Conservation (phyloP, 2,113 vertebrate species). For the Psilopsiagon aymara region DNA sequence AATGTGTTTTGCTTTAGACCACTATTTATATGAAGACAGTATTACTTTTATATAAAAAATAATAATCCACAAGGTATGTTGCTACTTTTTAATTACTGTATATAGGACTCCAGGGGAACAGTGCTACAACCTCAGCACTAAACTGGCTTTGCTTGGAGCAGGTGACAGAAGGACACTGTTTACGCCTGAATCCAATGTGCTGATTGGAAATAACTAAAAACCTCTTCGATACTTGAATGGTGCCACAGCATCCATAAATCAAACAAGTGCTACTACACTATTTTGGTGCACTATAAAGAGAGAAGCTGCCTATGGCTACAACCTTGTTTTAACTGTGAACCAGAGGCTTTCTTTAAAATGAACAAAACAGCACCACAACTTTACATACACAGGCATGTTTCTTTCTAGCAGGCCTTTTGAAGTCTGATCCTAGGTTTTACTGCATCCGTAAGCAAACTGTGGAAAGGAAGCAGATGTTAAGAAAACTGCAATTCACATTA, state of each 20-base stretch:
- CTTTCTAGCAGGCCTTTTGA: background rate
- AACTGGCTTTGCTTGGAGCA: accelerated
- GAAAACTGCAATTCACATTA: background rate
- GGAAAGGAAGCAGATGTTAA: slow-evolving; percentile 9
- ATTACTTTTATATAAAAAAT: background rate
- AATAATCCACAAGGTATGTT: background rate
- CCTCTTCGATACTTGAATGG: background rate
- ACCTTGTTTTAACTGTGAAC: background rate
- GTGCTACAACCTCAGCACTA: background rate
- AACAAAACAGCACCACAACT: background rate
- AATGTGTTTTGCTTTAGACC: background rate
- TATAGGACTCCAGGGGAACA: background rate
- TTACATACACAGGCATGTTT: background rate
- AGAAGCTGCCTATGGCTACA: background rate
- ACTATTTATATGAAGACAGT: background rate
- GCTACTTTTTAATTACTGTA: accelerated
- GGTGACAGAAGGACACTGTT: background rate
- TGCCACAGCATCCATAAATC: background rate
- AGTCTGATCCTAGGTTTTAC: background rate
- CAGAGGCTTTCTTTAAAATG: background rate
- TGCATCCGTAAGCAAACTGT: background rate
- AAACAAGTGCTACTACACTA: background rate
- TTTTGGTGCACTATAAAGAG: background rate
- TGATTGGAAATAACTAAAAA: background rate
- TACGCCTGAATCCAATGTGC: background rate